phyloP scores from a whole-genome alignment of 2,113 vertebrate genomes.

The Calyptomena viridis region DNA sequence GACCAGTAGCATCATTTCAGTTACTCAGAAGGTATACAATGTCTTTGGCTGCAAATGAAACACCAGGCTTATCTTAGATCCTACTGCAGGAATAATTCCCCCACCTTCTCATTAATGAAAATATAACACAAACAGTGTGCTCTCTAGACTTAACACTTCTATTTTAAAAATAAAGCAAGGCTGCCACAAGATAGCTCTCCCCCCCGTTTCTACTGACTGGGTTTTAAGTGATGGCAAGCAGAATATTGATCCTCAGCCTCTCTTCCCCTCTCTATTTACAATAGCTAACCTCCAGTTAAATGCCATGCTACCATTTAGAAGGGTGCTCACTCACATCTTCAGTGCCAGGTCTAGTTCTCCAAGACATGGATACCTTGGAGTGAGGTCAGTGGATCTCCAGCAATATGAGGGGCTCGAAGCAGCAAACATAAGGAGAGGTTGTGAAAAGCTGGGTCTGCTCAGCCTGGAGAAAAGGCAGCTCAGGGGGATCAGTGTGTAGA shows the following conservation, averaged over 20 bases:
- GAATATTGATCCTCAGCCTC: background rate
- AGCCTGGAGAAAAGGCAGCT: background rate
- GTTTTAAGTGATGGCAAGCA: background rate
- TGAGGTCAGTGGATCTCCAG: background rate
- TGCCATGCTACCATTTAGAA: background rate
- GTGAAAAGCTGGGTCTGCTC: background rate
- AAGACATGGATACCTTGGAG: background rate
- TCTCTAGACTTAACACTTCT: background rate
- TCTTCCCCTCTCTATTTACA: background rate
- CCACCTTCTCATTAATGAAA: background rate
- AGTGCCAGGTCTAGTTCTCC: background rate
- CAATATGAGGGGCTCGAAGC: background rate
- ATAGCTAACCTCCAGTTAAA: background rate
- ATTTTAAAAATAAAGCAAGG: background rate
- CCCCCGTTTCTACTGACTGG: background rate
- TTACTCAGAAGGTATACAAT: background rate
- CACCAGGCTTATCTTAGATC: background rate
- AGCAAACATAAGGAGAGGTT: background rate
- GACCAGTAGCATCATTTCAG: background rate
- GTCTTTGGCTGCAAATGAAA: background rate
- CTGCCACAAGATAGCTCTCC: background rate
- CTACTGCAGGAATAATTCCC: background rate
- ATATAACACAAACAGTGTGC: background rate
- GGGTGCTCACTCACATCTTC: background rate
- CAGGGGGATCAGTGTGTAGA: accelerated